These are phyloP conservation scores for Platichthys flesus DNA, from an alignment of 2,113 vertebrate genomes.

Conservation along the genomic window DNA sequence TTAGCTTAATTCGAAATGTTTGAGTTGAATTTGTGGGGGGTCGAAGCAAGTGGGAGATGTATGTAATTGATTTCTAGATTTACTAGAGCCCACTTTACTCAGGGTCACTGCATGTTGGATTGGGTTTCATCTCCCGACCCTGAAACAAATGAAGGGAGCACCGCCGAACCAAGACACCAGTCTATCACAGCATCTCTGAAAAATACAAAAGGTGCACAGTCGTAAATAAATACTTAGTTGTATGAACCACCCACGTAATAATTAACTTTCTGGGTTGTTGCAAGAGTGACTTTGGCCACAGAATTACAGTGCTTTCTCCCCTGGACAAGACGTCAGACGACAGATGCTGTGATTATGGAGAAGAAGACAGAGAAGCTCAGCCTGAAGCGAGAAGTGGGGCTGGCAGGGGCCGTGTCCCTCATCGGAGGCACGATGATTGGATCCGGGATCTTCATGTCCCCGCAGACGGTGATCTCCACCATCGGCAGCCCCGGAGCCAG, in stretches of 20 bases:
- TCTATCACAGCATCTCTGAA: too few species aligned
- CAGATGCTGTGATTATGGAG: conserved; percentile 42
- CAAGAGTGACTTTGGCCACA: conserved; percentile 49
- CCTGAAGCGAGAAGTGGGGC: conserved; percentile 76
- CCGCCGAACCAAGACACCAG: neutral
- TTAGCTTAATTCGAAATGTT: too few species aligned
- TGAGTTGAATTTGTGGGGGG: too few species aligned
- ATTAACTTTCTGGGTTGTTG: conserved; percentile 63
- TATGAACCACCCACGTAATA: conserved; percentile 50
- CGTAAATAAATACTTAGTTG: neutral
- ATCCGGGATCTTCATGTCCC: conserved; percentile 86
- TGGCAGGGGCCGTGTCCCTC: conserved; percentile 86
- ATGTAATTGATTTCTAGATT: neutral
- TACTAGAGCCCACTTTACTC: neutral
- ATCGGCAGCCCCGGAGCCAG: conserved; percentile 88
- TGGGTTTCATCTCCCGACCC: too few species aligned
- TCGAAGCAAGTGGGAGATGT: neutral
- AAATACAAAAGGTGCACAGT: neutral
- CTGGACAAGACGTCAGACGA: neutral
- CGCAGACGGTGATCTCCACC: conserved; percentile 84
- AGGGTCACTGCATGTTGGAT: too few species aligned
- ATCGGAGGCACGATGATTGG: conserved; percentile 89
- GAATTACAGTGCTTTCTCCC: conserved; percentile 3
- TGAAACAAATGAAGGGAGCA: neutral
- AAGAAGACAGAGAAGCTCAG: conserved; percentile 50